Evolutionary conservation across 2,797 vertebrate genomes (phyloP), one percentile per base, ranked within the genome.

Genomic region (Urocyon cinereoargenteus): DNA sequence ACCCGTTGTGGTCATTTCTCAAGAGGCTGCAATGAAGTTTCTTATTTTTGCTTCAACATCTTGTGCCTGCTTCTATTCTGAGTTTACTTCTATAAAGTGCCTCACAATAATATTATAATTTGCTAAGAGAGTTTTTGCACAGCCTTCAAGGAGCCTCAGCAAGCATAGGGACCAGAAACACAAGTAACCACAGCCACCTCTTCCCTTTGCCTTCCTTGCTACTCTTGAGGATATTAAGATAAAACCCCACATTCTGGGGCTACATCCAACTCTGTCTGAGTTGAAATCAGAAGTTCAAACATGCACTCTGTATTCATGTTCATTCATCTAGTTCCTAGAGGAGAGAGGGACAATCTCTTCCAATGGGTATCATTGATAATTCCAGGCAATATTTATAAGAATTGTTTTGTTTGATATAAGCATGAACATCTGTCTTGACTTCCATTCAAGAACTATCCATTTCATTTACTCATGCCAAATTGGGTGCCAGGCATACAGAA

Each of bases 71-170:
- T 86, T 77, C 86, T 66, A 4, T 34, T 93, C 77, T 26, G 57
- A 95, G 91, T 92, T 86, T 94, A 73, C 79, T 96, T 78, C 22
- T 13, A 4, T 6, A 22, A 75, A 94, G 79, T 89, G 53, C 36
- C 31, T 90, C 18, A 24, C 36, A 22, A 34, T 53, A n/a, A 53
- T 59, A 51, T n/a, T 62, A 6, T 31, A 40, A 64, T 92, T 62
- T 72, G 36, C 68, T 79, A n/a, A 92, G 77, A 96, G 59, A 53
- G 10, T 73, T 79, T 79, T 84, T 86, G 8, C 21, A 19, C 36
- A 7, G 9, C 62, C 68, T 68, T 78, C 3, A 5, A 36, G 59
- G 68, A 57, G 10, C 13, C 73, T 72, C 5, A 15, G 31, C 55
- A 19, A 45, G 15, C 18, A 31, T 22, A 85, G 49, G 31, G 1